Evolutionary conservation across 2,113 vertebrate species (phyloP).

Genomic region (Sminthopsis crassicaudata): DNA sequence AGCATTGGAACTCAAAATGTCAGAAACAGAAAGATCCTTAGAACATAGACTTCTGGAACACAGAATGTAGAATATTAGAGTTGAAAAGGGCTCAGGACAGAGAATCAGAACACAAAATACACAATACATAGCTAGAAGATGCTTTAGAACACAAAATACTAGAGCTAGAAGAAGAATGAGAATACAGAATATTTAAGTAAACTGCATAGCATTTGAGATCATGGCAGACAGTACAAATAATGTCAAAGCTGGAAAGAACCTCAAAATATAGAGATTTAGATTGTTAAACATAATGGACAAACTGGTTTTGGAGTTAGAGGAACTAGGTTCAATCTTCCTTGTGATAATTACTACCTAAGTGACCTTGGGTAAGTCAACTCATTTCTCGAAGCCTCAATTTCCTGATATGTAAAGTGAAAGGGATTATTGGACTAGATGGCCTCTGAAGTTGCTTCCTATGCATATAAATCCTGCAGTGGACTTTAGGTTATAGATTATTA

Average conservation of each 20-base stretch:
- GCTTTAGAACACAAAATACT: not conserved
- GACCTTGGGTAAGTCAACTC: no score
- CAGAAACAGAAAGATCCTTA: not conserved
- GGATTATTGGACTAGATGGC: not conserved
- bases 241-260: no score
- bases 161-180: not conserved
- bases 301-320: no score
- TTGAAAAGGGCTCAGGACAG: not conserved
- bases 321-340: not conserved
- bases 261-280: no score
- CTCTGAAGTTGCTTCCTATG: not conserved
- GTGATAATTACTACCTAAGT: not conserved
- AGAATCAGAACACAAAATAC: not conserved
- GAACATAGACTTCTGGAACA: not conserved
- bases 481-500: no score
- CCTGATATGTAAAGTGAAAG: no score
- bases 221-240: no score
- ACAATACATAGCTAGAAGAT: not conserved
- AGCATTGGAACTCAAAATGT: not conserved
- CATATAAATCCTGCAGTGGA: not conserved
- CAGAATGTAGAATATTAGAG: not conserved
- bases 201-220: no score
- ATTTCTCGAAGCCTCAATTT: no score
- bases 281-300: no score
- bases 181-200: no score